Evolutionary conservation across 2,797 vertebrate genomes (phyloP), one percentile per base, ranked within the genome.

Genomic region (Pseudomugil tenellus): DNA sequence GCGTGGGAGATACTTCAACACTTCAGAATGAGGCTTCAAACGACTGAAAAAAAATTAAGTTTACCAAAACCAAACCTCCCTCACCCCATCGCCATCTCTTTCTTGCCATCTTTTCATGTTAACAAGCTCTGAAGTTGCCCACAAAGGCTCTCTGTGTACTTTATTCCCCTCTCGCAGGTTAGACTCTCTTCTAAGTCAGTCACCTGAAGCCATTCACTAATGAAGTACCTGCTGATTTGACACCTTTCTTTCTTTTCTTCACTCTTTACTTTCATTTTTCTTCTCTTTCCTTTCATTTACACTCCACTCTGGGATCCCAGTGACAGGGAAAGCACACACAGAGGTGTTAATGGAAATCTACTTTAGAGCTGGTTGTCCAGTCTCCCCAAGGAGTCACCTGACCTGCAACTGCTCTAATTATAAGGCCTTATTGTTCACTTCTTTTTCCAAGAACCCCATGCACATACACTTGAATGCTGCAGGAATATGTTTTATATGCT

Each of bases 341-440:
- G 54, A 91, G 87, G 87, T 90, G 90, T 79, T 82, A 91, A 91
- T 91, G 83, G 83, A 87, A 85, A 84, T 49, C 32, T 61, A 56
- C 54, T 37, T 37, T 23, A 41, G 35, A 72, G 65, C 62, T 72
- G 76, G 81, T 87, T 88, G 77, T 67, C 76, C 76, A 71, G 72
- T 83, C 76, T 79, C 66, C 56, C 34, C 1, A 49, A 52, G 21
- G 29, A 69, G 70, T 85, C 81, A 76, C 77, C 79, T 85, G 80
- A 84, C 76, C 66, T 61, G 74, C 71, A 54, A n/a, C 58, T 6
- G 49, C 74, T 72, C 80, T 90, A 90, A 91, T 92, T 92, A 92
- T 84, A 84, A 84, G 63, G 67, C 88, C 84, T 84, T 91, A 80
- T 89, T 90, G 82, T 85, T 87, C 72, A 58, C 70, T 60, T 76